Conservation (phyloP, 2,888 invertebrate species). For the Zaprionus lineosus region DNA sequence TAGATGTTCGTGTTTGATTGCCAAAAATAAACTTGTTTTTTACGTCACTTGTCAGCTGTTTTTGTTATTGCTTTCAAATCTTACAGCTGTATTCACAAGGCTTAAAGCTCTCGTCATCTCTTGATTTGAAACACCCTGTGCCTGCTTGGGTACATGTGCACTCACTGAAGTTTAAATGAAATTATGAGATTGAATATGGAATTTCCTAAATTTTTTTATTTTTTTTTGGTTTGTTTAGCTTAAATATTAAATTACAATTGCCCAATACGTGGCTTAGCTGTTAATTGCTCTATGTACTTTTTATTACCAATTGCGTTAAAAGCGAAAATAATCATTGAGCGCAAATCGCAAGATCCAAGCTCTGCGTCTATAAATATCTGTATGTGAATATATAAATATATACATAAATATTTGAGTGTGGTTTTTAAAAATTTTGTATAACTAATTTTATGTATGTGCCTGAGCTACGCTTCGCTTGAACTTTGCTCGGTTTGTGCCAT, state of each 20-base stretch:
- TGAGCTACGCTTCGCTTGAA: too few relatives aligned
- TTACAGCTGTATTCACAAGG: conserved; percentile 11
- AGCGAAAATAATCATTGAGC: too few relatives aligned
- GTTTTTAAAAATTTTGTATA: neutral
- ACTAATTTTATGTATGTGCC: conserved; percentile 7
- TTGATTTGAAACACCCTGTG: neutral
- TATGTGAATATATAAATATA: too few relatives aligned
- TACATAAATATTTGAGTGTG: neutral
- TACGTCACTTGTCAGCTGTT: conserved; percentile 32
- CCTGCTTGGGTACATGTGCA: neutral
- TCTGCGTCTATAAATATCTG: too few relatives aligned
- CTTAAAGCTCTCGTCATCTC: conserved; percentile 1
- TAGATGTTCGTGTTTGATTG: neutral
- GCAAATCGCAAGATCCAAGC: too few relatives aligned
- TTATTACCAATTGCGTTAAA: too few relatives aligned
- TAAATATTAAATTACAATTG: too few relatives aligned
- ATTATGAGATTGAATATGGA: neutral
- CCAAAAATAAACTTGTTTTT: neutral
- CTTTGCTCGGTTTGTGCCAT: conserved; percentile 23
- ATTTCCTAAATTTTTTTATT: too few relatives aligned
- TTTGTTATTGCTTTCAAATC: conserved; percentile 7
- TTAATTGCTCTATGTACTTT: too few relatives aligned
- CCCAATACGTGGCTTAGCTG: too few relatives aligned
- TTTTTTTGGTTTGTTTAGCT: too few relatives aligned
- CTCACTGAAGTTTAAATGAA: neutral